These are phyloP conservation scores for Myotis davidii DNA, from an alignment of 2,113 vertebrate genomes.

Conservation along the genomic window DNA sequence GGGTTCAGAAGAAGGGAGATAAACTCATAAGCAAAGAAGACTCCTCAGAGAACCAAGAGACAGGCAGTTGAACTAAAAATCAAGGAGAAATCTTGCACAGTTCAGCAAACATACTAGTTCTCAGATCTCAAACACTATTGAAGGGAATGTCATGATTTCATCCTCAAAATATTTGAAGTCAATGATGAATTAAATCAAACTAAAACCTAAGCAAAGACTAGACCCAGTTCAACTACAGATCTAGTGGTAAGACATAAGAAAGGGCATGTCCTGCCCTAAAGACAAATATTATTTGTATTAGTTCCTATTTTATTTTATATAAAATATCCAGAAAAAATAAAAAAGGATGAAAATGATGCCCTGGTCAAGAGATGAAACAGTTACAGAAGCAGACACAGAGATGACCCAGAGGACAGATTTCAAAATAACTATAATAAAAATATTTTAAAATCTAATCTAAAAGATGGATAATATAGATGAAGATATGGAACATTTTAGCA, in stretches of 20 bases:
- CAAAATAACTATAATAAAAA: constrained; percentile 1
- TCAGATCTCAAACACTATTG: neutral
- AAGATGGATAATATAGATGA: neutral
- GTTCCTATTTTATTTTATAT: neutral
- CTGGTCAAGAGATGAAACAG: neutral
- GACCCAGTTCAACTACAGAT: neutral
- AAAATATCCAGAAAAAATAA: neutral
- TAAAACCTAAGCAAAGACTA: neutral
- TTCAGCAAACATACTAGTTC: neutral
- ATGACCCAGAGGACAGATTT: neutral
- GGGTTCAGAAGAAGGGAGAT: neutral
- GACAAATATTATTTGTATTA: neutral
- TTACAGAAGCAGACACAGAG: neutral
- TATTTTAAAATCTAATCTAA: neutral
- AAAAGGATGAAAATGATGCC: neutral
- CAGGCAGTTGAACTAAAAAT: neutral
- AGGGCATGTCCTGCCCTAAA: neutral
- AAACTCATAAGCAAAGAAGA: neutral
- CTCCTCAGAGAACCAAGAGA: neutral
- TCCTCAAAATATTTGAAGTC: neutral
- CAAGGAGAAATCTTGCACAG: neutral
- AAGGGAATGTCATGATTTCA: neutral
- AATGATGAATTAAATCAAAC: neutral
- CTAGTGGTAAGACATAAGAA: neutral
- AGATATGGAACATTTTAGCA: neutral